Conservation (phyloP, 2,113 vertebrate genomes). For the Dendropsophus ebraccatus region DNA sequence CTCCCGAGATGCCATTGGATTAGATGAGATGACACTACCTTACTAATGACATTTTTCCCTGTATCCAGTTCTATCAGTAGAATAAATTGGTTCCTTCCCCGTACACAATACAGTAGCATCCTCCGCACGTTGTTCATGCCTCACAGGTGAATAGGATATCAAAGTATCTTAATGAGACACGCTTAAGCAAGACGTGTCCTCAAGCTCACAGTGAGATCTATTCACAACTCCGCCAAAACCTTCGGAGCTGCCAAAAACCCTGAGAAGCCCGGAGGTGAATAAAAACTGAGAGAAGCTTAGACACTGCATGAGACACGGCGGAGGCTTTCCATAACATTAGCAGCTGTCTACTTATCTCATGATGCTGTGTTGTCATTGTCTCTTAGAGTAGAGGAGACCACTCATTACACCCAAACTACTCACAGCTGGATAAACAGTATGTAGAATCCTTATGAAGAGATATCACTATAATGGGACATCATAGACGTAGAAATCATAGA, state of each 20-base stretch:
- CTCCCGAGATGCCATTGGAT: too few species aligned
- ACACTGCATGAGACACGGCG: neutral
- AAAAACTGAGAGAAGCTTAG: neutral
- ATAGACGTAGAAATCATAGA: neutral
- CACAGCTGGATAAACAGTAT: constrained; percentile 25
- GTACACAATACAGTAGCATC: neutral
- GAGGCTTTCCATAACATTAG: constrained; percentile 18
- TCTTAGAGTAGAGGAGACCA: constrained; percentile 3
- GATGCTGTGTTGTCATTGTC: constrained; percentile 30
- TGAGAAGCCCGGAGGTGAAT: neutral
- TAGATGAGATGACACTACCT: too few species aligned
- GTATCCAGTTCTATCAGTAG: too few species aligned
- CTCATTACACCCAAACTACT: neutral
- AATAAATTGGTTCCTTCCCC: neutral
- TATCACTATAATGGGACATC: too few species aligned
- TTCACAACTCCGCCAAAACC: neutral
- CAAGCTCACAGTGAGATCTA: neutral
- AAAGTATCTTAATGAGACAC: neutral
- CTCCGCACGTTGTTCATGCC: neutral
- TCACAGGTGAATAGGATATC: neutral
- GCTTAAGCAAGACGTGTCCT: neutral
- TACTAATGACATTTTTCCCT: too few species aligned
- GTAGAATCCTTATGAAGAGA: too few species aligned
- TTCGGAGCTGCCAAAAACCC: neutral
- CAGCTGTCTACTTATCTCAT: constrained; percentile 44